These are phyloP conservation scores for Drepana falcataria DNA, from an alignment of 2,888 invertebrate genomes.

Conservation along the genomic window DNA sequence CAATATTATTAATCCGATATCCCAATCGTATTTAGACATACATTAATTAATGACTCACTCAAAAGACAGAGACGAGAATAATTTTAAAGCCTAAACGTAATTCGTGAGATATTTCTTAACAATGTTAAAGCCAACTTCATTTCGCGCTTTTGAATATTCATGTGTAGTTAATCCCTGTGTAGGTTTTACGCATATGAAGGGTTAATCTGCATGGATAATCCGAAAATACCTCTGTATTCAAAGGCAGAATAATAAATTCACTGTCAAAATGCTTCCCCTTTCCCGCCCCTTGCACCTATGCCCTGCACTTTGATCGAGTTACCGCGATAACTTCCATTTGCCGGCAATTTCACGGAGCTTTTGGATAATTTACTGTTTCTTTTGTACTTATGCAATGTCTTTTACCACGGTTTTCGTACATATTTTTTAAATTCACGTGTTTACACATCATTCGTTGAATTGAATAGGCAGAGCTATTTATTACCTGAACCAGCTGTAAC, in stretches of 20 bases:
- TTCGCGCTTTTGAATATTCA: constrained; percentile 16
- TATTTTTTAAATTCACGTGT: too few species aligned
- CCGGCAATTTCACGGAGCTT: constrained; percentile 3
- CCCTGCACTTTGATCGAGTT: constrained; percentile 22
- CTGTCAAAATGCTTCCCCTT: constrained; percentile 23
- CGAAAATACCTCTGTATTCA: constrained; percentile 19
- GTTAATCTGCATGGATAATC: constrained; percentile 23
- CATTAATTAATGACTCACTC: too few species aligned
- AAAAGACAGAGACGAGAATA: neutral
- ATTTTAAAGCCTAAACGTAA: neutral
- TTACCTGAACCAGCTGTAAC: too few species aligned
- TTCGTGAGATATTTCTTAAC: neutral
- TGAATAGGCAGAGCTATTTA: too few species aligned
- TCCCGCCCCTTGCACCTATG: constrained; percentile 29
- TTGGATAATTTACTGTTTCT: neutral
- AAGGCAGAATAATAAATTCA: constrained; percentile 27
- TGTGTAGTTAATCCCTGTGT: constrained; percentile 11
- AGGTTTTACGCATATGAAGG: constrained; percentile 12
- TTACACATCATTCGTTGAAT: too few species aligned
- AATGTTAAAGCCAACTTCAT: constrained; percentile 7
- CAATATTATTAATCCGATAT: too few species aligned
- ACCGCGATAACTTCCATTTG: constrained; percentile 20
- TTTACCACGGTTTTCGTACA: too few species aligned
- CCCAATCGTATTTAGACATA: too few species aligned
- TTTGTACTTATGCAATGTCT: too few species aligned